phyloP scores from a whole-genome alignment of 2,113 vertebrate species.

The Tonatia bakeri region DNA sequence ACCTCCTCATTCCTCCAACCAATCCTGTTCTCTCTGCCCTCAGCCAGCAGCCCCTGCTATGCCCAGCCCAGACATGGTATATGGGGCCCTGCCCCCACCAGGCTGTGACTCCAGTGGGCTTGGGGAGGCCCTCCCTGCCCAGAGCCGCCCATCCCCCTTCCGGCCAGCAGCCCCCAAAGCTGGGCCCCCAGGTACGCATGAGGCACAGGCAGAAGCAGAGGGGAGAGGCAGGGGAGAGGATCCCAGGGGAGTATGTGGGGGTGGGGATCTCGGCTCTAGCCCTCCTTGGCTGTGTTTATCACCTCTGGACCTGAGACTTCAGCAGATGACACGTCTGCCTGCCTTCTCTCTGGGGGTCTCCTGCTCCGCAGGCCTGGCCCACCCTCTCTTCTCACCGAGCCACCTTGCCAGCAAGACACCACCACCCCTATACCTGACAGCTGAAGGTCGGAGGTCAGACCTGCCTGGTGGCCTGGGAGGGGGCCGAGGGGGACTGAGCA shows the following conservation, averaged over 20 bases:
- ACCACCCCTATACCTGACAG: conserved; percentile 82
- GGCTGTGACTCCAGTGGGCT: neutral
- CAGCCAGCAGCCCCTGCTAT: conserved; percentile 59
- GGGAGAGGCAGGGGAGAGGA: too few species aligned
- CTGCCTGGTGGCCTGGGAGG: conserved; percentile 67
- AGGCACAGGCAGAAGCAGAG: neutral
- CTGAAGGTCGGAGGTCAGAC: conserved; percentile 82
- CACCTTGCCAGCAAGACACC: conserved; percentile 87
- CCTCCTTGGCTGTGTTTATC: neutral
- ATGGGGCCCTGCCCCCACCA: conserved; percentile 27
- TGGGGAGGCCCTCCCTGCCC: conserved; percentile 71
- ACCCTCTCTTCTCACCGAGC: conserved; percentile 86
- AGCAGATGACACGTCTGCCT: neutral
- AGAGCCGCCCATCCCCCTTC: conserved; percentile 79
- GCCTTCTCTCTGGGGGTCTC: neutral
- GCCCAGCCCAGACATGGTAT: conserved; percentile 64
- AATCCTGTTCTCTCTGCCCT: rapidly evolving
- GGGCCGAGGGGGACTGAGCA: conserved; percentile 74
- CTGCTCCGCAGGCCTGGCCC: conserved; percentile 83
- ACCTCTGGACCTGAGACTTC: neutral
- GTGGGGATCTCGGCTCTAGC: neutral
- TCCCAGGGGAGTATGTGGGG: neutral
- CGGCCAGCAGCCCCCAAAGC: conserved; percentile 80
- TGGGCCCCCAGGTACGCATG: conserved; percentile 62
- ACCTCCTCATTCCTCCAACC: rapidly evolving